Percentiles rank a stretch among this genome's conserved stretches.
These are phyloP conservation scores for Chiridota heheva DNA, from an alignment of 35 echinoderm and acorn worm species.

Conservation along the genomic window DNA sequence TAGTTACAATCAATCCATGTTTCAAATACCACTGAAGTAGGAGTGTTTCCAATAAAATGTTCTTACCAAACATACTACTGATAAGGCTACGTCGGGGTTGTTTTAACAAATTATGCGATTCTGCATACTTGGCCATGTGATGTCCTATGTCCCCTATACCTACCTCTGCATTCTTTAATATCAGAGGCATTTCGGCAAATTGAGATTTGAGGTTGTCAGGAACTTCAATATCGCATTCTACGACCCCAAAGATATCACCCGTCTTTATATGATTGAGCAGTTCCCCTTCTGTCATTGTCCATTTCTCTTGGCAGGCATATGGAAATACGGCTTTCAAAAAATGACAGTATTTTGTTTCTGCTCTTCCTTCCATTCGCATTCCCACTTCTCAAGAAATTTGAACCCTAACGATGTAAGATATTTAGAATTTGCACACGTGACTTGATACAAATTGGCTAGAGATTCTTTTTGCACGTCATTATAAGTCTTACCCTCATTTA, in stretches of 20 bases:
- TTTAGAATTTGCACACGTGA: too few species aligned
- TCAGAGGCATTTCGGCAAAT: constrained; percentile 56
- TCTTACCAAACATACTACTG: not conserved
- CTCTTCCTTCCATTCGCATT: too few species aligned
- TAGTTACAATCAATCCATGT: constrained; percentile 1
- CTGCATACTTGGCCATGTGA: constrained; percentile 6
- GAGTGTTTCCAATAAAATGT: not conserved
- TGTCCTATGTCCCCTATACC: constrained; percentile 3
- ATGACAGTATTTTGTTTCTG: too few species aligned
- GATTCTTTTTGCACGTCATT: too few species aligned
- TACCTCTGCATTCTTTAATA: constrained; percentile 53
- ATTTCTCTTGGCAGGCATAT: constrained; percentile 7
- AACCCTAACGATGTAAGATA: too few species aligned
- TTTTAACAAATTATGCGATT: not conserved
- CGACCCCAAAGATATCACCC: constrained; percentile 1
- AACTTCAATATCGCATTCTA: constrained; percentile 56
- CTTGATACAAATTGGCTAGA: too few species aligned
- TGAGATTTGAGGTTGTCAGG: constrained; percentile 9
- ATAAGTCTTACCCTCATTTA: too few species aligned
- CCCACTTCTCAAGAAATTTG: too few species aligned
- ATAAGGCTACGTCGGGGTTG: constrained; percentile 16
- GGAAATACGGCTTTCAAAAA: not conserved
- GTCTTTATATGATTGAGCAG: not conserved
- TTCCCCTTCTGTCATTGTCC: not conserved
- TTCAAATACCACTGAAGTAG: not conserved